Base-by-base conservation (phyloP, 2,888 invertebrate species). In the Dendrolimus houi region DNA sequence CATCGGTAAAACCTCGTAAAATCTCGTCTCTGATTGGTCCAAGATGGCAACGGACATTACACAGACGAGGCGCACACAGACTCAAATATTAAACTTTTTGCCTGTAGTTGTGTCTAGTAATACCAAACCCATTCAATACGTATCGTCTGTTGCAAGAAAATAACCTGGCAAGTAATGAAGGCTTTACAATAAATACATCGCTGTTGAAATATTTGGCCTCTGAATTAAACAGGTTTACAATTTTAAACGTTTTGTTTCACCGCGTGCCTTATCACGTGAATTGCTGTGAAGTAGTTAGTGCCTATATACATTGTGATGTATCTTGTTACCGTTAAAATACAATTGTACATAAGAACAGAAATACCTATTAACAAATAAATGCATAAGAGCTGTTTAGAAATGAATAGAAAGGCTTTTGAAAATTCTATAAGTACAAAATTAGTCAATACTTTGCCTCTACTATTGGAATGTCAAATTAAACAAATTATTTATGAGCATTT, bases 1-100 rank as follows among this genome's bases (percentile, higher is more conserved):
- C 94, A 95, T 94, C 93, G 92, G 93, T 93, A 92, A 92, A 92
- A 92, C 79, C 86, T 77, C 92, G 93, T 93, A 92, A 92, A 92
- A 92, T 79, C 87, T 77, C 92, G 75, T 70, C 79, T 85, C 82
- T 89, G 92, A 95, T 95, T 95, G 95, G 95, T 88, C 64, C 75
- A 87, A 79, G 70, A 69, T 65, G 69, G 72, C 85, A 86, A 90
- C 92, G 90, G 90, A 91, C 85, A 79, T 83, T 80, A 84, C 86
- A 76, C 70, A 72, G 75, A 86, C 74, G 78, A 64, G 66, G 69
- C 70, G 65, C 72, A 72, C 79, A 75, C 79, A 68, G 67, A 74
- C 70, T 70, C 67, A 70, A 60, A 65, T 60, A 70, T 63, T 60
- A 60, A 66, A 64, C 57, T 59, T 60, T 67, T 70, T 73, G 62